Evolutionary conservation across 2,888 invertebrate genomes (phyloP), one percentile per base, ranked within the genome.

Genomic region (Sinelater perroti): DNA sequence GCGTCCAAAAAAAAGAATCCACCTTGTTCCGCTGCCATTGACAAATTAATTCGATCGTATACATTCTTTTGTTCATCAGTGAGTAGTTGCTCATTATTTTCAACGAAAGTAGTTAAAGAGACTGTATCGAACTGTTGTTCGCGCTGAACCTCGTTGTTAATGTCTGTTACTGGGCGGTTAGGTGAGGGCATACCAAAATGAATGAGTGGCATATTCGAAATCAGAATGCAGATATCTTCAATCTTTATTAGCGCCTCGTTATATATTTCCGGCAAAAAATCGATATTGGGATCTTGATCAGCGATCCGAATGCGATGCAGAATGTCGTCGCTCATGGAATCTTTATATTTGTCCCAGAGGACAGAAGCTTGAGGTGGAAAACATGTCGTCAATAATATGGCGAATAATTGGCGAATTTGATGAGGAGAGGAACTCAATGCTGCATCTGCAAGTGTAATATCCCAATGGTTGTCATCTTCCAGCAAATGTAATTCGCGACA

Each of bases 401-500:
- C 33, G 10, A 33, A 33, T 8, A 33, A 21, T 21, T 31, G 50
- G n/a, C n/a, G n/a, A n/a, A n/a, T n/a, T n/a, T n/a, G n/a, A n/a
- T n/a, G n/a, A n/a, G n/a, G n/a, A n/a, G n/a, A n/a, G n/a, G n/a
- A n/a, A 33, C 65, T 61, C 65, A 67, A 63, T 65, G n/a, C n/a
- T n/a, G n/a, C n/a, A n/a, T n/a, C n/a, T n/a, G n/a, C n/a, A n/a
- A n/a, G n/a, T n/a, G n/a, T n/a, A n/a, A n/a, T n/a, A n/a, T n/a
- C n/a, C n/a, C n/a, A n/a, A n/a, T n/a, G n/a, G n/a, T n/a, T n/a
- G n/a, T n/a, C n/a, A n/a, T n/a, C n/a, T n/a, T n/a, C n/a, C 16
- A 67, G 52, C 30, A 67, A 63, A 35, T 33, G 30, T 24, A 40
- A 13, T 26, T 30, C 21, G 55, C 33, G 55, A 33, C 56, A 56